Conservation (phyloP, 2,888 invertebrate genomes). For the Raillietiella orientalis region DNA sequence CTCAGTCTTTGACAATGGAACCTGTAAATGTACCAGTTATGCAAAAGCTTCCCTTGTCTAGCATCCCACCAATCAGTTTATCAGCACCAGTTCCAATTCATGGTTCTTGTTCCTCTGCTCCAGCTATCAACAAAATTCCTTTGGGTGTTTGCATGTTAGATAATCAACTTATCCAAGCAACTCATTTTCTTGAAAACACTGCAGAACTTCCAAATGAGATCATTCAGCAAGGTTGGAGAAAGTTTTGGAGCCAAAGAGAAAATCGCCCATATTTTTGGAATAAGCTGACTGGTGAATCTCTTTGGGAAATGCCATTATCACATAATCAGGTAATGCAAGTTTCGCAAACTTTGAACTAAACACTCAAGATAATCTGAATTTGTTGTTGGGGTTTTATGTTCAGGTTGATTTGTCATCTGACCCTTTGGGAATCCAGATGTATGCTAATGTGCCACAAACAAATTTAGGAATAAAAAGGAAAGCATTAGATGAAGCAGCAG, state of each 20-base stretch:
- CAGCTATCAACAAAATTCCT: too few species aligned
- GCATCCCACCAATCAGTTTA: too few species aligned
- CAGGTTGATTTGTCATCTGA: slow-evolving; percentile 2
- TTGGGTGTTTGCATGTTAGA: too few species aligned
- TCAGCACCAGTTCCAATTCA: too few species aligned
- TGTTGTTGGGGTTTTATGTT: neutral
- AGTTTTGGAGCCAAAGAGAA: slow-evolving; percentile 85
- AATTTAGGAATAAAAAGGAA: slow-evolving; percentile 26
- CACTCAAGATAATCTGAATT: too few species aligned
- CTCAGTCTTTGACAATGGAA: too few species aligned
- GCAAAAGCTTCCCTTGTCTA: too few species aligned
- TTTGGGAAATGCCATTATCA: slow-evolving; percentile 92
- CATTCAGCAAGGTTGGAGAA: slow-evolving; percentile 70
- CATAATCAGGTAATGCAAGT: slow-evolving; percentile 19
- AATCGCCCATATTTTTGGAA: slow-evolving; percentile 90
- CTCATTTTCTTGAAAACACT: too few species aligned
- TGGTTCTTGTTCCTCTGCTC: too few species aligned
- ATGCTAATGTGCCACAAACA: slow-evolving; percentile 8
- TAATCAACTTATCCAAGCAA: too few species aligned
- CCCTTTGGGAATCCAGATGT: slow-evolving; percentile 41
- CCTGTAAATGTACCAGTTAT: too few species aligned
- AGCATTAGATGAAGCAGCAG: slow-evolving; percentile 35
- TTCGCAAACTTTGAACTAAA: too few species aligned
- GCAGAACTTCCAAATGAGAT: slow-evolving; percentile 30
- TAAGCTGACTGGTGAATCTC: slow-evolving; percentile 71